A percentile compares a stretch with the other conserved stretches of the same genome.
These are phyloP conservation scores for Astreopora myriophthalma DNA, from an alignment of 64 coral and sea anemone genomes.

Conservation along the genomic window DNA sequence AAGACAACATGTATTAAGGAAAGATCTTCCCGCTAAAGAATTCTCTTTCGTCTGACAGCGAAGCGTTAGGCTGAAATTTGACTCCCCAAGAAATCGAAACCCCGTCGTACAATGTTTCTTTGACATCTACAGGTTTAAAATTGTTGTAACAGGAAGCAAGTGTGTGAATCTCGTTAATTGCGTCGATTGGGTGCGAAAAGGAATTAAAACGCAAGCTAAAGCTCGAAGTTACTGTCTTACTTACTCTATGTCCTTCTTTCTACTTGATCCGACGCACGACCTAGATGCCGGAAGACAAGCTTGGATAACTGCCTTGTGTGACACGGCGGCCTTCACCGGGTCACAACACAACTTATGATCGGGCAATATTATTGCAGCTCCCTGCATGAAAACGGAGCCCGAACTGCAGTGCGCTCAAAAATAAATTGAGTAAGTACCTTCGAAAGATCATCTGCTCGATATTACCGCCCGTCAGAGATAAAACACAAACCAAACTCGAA, in stretches of 20 bases:
- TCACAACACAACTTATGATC: slow-evolving; percentile 13
- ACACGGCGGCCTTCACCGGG: neutral
- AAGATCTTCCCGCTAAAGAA: neutral
- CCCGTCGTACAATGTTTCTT: neutral
- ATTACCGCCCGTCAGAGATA: neutral
- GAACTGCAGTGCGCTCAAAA: neutral
- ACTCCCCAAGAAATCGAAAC: neutral
- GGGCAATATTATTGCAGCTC: slow-evolving; percentile 34
- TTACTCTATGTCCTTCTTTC: no score
- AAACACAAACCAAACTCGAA: neutral
- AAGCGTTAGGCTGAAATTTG: neutral
- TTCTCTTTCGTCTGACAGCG: neutral
- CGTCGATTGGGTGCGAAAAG: slow-evolving; percentile 24
- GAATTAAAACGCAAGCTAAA: neutral
- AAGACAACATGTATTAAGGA: neutral
- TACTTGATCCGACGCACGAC: neutral
- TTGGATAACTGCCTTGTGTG: neutral
- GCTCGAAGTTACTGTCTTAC: neutral
- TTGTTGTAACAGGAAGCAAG: slow-evolving; percentile 8
- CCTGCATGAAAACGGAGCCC: neutral
- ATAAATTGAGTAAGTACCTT: neutral
- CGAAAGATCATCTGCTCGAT: neutral
- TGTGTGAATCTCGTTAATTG: slow-evolving; percentile 33
- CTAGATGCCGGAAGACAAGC: neutral
- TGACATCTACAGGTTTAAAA: neutral